These are phyloP conservation scores for Sinodicranocentrus sp. DNA, from an alignment of 2,888 invertebrate species.

Conservation along the genomic window DNA sequence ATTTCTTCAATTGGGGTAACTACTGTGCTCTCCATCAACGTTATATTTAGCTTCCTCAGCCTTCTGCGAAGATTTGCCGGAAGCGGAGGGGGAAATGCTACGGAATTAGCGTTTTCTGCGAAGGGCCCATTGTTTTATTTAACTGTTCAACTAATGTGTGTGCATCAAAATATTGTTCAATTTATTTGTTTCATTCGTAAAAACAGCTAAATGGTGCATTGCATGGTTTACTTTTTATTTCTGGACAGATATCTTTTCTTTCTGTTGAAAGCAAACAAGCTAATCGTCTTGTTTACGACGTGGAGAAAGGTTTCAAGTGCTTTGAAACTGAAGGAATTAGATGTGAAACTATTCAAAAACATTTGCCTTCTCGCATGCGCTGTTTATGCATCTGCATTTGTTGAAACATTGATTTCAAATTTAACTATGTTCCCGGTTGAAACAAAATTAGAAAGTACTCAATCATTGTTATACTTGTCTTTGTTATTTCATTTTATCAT, in stretches of 20 bases:
- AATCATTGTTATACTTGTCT: too few relatives aligned
- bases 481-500: too few relatives aligned
- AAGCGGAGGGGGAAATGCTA: conserved; percentile 58
- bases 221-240: neutral
- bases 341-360: conserved; percentile 23
- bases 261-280: conserved; percentile 30
- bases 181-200: neutral
- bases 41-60: conserved; percentile 41
- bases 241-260: conserved; percentile 62
- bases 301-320: conserved; percentile 58
- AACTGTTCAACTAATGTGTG: conserved; percentile 54
- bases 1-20: neutral
- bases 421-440: conserved; percentile 48
- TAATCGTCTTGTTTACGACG: conserved; percentile 49
- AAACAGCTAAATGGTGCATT: too few relatives aligned
- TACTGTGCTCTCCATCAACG: conserved; percentile 29
- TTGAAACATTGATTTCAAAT: conserved; percentile 30
- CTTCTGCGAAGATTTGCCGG: conserved; percentile 54
- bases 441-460: neutral
- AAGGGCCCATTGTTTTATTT: conserved; percentile 59
- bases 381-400: conserved; percentile 48
- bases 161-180: neutral
- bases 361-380: neutral
- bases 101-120: conserved; percentile 59
- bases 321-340: conserved; percentile 43